phyloP scores from a whole-genome alignment of 2,888 invertebrate species.

The Perdita meconis region DNA sequence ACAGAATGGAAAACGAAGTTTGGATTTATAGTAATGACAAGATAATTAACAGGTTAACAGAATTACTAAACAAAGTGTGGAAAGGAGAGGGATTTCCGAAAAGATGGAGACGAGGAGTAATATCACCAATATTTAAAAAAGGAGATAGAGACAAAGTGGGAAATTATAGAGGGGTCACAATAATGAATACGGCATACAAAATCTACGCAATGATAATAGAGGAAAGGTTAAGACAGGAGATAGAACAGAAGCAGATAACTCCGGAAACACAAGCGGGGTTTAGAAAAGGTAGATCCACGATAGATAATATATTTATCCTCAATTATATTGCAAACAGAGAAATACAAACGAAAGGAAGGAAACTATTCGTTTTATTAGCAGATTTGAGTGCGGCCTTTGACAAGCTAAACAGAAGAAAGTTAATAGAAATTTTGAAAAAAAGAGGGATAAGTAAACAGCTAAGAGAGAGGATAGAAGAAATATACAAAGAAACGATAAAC shows the following conservation, averaged over 20 bases:
- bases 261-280: neutral
- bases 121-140: too few species aligned
- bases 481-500: neutral
- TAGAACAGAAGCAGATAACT: neutral
- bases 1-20: constrained; percentile 4
- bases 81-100: neutral
- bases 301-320: neutral
- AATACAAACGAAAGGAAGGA: neutral
- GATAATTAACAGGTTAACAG: constrained; percentile 2
- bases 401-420: neutral
- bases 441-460: too few species aligned
- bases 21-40: constrained; percentile 6
- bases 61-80: constrained; percentile 6
- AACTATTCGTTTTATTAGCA: neutral
- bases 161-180: neutral
- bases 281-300: constrained; percentile 2
- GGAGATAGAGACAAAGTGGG: neutral
- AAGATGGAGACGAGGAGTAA: neutral
- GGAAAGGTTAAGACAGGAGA: neutral
- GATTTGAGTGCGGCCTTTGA: neutral
- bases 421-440: neutral
- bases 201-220: neutral
- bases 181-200: constrained; percentile 7
- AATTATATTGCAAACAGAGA: constrained; percentile 5
- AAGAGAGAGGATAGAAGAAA: too few species aligned